Conservation (phyloP, 1,140 invertebrate species). For the Saxidomus purpurata region DNA sequence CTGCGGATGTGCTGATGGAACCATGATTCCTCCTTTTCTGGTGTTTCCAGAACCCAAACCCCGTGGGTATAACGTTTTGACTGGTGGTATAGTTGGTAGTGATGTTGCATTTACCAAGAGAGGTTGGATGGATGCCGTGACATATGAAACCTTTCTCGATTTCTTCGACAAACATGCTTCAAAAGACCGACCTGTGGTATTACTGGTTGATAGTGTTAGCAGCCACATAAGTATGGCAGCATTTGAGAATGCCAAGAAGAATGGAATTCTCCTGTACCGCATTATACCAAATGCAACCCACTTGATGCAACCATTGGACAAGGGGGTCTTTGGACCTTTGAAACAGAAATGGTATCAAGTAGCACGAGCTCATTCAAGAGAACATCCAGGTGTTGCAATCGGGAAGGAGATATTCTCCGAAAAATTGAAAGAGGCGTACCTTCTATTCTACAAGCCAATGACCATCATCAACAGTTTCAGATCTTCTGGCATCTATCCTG, state of each 20-base stretch:
- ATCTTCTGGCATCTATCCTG: conserved; percentile 48
- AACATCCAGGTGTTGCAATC: conserved; percentile 59
- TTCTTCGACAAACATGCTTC: conserved; percentile 67
- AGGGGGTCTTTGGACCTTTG: conserved; percentile 57
- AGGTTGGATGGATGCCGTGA: conserved; percentile 58
- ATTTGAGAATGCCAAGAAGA: conserved; percentile 39
- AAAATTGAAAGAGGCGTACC: conserved; percentile 66
- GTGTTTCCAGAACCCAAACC: neutral
- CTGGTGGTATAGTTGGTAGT: conserved; percentile 5
- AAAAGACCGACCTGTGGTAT: conserved; percentile 50
- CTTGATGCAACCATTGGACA: conserved; percentile 67
- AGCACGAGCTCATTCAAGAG: conserved; percentile 41
- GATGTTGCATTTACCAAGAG: conserved; percentile 55
- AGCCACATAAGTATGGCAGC: conserved; percentile 44
- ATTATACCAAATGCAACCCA: conserved; percentile 68
- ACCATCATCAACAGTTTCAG: conserved; percentile 66
- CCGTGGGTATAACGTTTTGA: neutral
- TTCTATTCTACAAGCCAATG: conserved; percentile 66
- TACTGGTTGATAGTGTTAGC: conserved; percentile 63
- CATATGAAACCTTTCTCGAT: conserved; percentile 52
- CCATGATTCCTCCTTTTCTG: conserved; percentile 35
- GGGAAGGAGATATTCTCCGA: conserved; percentile 64
- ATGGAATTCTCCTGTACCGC: conserved; percentile 59
- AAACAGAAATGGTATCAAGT: conserved; percentile 62
- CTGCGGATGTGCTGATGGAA: conserved; percentile 32